Evolutionary conservation across 2,113 vertebrate species (phyloP), one percentile per base, ranked within the genome.

Genomic region (Halichoerus grypus): DNA sequence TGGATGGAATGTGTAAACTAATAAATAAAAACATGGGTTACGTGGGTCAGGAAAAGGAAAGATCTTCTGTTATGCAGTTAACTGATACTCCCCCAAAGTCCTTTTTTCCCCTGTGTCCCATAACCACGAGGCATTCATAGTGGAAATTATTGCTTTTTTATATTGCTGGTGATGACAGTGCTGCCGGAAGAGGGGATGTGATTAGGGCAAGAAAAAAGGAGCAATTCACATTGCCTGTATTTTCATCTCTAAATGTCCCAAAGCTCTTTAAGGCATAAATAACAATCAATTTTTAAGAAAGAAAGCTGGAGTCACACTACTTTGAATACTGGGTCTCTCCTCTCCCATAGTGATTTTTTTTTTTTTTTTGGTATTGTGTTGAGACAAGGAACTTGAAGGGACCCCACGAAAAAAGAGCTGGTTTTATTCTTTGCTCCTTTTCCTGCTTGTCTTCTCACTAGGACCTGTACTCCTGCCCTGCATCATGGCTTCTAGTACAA

Each of bases 211-310:
- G 57, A 80, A 72, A 89, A 94, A 65, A 33, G 4, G 19, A 71
- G n/a, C 65, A 26, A 90, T 46, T 90, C 87, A 96, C 22, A 36
- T 16, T 74, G 49, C 3, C 67, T 74, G 71, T 96, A 67, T 87
- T 97, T 96, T 92, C 39, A 55, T 59, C 81, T 22, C 5, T 76
- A 13, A 90, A 81, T 55, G 36, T 92, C 77, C 36, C 67, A 51
- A 39, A 85, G 49, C 18, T 92, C 76, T 93, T 90, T 83, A 69
- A 51, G 31, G 13, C 61, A 1, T 88, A 96, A 65, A 95, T 5
- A 95, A n/a, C 36, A 94, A 53, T 46, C 15, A 81, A 18, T 31
- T 72, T 77, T 80, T 91, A 85, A 69, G 49, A 85, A 91, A 94
- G 61, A 88, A 91, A 77, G 22, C 18, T 96, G 33, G 21, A 93